Conservation (phyloP, 1,140 invertebrate species). For the Dryas iulia region DNA sequence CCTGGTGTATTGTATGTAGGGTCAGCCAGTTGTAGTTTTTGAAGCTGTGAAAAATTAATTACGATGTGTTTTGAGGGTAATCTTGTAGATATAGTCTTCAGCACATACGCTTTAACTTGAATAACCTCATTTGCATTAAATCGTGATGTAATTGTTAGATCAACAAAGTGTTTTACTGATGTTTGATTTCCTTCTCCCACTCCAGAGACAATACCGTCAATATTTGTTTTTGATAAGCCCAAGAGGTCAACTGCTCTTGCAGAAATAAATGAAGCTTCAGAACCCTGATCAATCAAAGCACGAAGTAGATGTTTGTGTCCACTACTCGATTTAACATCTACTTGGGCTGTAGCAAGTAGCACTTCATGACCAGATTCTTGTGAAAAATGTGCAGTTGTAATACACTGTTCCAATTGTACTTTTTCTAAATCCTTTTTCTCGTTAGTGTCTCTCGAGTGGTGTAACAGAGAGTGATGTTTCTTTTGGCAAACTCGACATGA, state of each 20-base stretch:
- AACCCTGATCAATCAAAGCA: conserved; percentile 34
- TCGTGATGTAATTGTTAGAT: too few relatives aligned
- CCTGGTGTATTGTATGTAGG: too few relatives aligned
- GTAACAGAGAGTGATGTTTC: conserved; percentile 37
- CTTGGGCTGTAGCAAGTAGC: conserved; percentile 37
- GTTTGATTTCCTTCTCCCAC: too few relatives aligned
- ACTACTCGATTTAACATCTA: conserved; percentile 27
- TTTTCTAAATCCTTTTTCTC: too few relatives aligned
- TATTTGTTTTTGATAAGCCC: too few relatives aligned
- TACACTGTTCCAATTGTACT: too few relatives aligned
- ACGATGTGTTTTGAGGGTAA: conserved; percentile 33
- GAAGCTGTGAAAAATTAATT: conserved; percentile 33
- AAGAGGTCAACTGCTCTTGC: too few relatives aligned
- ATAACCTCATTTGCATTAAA: conserved; percentile 2
- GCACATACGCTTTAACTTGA: not conserved
- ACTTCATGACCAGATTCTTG: conserved; percentile 25
- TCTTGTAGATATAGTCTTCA: not conserved
- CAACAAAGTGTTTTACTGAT: too few relatives aligned
- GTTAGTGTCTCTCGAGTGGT: too few relatives aligned
- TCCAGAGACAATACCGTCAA: too few relatives aligned
- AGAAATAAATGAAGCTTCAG: conserved; percentile 33
- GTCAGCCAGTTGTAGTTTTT: too few relatives aligned
- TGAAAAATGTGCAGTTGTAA: too few relatives aligned
- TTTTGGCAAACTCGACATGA: conserved; percentile 36
- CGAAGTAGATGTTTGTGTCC: conserved; percentile 28